Evolutionary conservation across 2,797 vertebrate genomes (phyloP), one percentile per base, ranked within the genome.

Genomic region (Cuniculus paca): DNA sequence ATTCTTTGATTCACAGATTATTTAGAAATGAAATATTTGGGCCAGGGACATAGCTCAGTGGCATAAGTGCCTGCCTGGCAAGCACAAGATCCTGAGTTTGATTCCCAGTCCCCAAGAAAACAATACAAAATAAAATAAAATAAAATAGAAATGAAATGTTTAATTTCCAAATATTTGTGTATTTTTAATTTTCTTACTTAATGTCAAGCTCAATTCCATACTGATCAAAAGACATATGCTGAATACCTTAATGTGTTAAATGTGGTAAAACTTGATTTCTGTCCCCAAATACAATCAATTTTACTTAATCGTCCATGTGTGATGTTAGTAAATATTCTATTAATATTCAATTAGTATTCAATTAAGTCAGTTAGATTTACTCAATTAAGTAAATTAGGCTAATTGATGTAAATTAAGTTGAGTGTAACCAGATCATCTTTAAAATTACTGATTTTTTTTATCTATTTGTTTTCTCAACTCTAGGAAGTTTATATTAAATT

Each of bases 331-430:
- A 92, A 17, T 56, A 81, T 91, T 78, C n/a, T 92, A 58, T 85
- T 95, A 81, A 81, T 78, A 88, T 91, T 95, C 48, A 92, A 7
- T 93, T 95, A 79, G 52, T 48, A 83, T 87, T 96, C 52, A 83
- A 70, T 83, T 90, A 93, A 95, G 68, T 80, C 81, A 92, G 19
- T 26, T 63, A 48, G 54, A 26, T 78, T 91, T 74, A 85, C 39
- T 91, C 75, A 91, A 70, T 91, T 86, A 68, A 89, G 50, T 20
- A 78, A 91, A 89, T 78, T 82, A 60, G 36, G 19, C 45, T 84
- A 95, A 82, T 39, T 91, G 85, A 75, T 96, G 72, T 77, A 87
- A 96, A 95, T 86, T 86, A 34, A 39, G 7, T 89, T 52, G 86
- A 72, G 9, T 87, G 19, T 89, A 90, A 60, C 86, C 87, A 42